A percentile compares a stretch with the other conserved stretches of the same genome.
Evolutionary conservation across 2,888 invertebrate species (phyloP).

Genomic region (Eumacrocentrus americanus): DNA sequence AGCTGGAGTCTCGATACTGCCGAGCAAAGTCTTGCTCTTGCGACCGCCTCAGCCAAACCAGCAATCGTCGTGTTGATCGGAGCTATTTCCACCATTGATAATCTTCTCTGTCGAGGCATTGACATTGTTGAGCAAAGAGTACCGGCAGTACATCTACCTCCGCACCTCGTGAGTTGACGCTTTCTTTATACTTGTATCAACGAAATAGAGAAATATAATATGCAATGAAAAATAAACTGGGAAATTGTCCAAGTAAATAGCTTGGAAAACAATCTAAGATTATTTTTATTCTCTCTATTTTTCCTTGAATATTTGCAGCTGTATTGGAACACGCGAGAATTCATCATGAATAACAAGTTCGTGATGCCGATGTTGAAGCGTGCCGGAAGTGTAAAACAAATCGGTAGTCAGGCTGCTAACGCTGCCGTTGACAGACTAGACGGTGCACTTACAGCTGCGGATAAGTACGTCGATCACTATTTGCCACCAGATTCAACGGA

Average conservation of each 20-base stretch:
- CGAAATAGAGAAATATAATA: too few species aligned
- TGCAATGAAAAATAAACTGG: too few species aligned
- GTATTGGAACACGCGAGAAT: conserved; percentile 80
- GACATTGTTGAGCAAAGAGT: conserved; percentile 84
- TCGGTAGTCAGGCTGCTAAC: conserved; percentile 76
- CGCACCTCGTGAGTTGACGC: conserved; percentile 74
- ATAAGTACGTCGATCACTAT: conserved; percentile 82
- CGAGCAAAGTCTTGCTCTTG: conserved; percentile 75
- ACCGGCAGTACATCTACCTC: conserved; percentile 82
- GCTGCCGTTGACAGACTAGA: conserved; percentile 78
- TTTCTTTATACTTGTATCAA: conserved; percentile 45
- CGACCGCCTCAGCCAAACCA: conserved; percentile 76
- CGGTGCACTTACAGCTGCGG: conserved; percentile 77
- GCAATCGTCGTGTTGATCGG: conserved; percentile 69
- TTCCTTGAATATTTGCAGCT: conserved; percentile 66
- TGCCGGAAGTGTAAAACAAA: conserved; percentile 82
- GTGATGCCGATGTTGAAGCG: conserved; percentile 75
- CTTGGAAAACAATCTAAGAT: too few species aligned
- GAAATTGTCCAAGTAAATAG: too few species aligned
- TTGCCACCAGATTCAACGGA: conserved; percentile 72
- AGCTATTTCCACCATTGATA: conserved; percentile 76
- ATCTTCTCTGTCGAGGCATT: conserved; percentile 80
- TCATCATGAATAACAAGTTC: conserved; percentile 68
- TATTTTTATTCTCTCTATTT: conserved; percentile 33
- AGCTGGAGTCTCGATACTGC: conserved; percentile 79